Evolutionary conservation across 2,888 invertebrate species (phyloP).

Genomic region (Andrena dorsata): DNA sequence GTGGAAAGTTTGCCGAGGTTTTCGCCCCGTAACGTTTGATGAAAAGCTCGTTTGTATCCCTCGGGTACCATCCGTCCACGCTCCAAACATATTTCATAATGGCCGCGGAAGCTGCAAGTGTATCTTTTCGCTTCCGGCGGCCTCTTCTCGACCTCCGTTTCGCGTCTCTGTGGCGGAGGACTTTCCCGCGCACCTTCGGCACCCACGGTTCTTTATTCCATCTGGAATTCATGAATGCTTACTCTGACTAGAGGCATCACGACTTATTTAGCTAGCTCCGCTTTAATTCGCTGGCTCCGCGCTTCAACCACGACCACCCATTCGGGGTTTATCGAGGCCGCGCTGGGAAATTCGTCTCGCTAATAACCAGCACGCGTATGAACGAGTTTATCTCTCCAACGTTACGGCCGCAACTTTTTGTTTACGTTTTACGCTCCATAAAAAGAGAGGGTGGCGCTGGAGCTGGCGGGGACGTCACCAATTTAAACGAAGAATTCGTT

Average conservation of each 20-base stretch:
- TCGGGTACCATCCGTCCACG: slow-evolving; percentile 16
- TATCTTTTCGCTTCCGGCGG: slow-evolving; percentile 5
- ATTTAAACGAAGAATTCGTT: slow-evolving; percentile 34
- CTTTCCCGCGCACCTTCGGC: neutral
- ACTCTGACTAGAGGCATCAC: no score
- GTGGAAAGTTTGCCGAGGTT: slow-evolving; percentile 43
- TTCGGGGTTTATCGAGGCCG: neutral
- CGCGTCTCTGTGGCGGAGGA: neutral
- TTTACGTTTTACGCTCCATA: neutral
- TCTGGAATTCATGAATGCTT: no score
- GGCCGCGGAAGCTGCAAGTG: slow-evolving; percentile 4
- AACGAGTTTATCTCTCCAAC: slow-evolving; percentile 23
- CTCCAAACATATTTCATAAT: slow-evolving; percentile 48
- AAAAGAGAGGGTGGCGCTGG: neutral
- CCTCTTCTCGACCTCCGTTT: neutral
- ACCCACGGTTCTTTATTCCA: no score
- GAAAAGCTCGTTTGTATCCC: slow-evolving; percentile 49
- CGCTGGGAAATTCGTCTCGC: neutral
- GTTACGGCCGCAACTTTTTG: slow-evolving; percentile 2
- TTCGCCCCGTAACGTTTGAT: slow-evolving; percentile 44
- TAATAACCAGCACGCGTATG: slow-evolving; percentile 18
- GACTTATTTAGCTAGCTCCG: slow-evolving; percentile 1
- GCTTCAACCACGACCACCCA: neutral
- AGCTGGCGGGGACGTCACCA: neutral
- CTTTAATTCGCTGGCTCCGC: neutral